Conservation (phyloP, 2,113 vertebrate genomes). For the Semnornis frantzii region DNA sequence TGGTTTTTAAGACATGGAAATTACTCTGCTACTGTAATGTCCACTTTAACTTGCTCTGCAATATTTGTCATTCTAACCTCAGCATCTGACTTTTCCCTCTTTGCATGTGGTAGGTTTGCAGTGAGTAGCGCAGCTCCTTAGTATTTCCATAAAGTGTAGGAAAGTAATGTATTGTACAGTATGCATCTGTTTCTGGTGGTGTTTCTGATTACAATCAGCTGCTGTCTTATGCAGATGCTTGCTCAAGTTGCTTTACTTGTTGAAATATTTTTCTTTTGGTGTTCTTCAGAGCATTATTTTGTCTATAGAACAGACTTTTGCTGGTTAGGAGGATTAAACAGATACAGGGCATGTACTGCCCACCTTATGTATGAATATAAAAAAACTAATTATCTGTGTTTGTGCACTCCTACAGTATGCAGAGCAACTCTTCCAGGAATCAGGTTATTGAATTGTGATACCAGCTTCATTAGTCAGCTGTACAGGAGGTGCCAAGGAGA, state of each 20-base stretch:
- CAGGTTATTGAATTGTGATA: fast-evolving
- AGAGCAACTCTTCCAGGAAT: background rate
- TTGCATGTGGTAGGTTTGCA: background rate
- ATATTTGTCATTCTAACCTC: background rate
- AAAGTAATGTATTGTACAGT: background rate
- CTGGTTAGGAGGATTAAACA: background rate
- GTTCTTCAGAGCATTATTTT: constrained; percentile 3
- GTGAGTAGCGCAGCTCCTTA: background rate
- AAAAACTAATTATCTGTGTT: background rate
- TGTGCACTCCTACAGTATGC: background rate
- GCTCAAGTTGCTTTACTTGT: background rate
- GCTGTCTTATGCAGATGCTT: background rate
- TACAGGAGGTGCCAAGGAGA: background rate
- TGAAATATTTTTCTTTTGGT: background rate
- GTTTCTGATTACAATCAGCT: background rate
- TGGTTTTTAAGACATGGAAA: background rate
- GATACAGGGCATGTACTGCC: background rate
- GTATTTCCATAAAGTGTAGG: background rate
- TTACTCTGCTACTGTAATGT: background rate
- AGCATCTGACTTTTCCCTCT: background rate
- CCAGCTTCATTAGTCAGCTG: background rate
- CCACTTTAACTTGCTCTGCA: background rate
- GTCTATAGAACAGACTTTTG: background rate
- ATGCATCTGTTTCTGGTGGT: background rate
- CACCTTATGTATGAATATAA: background rate